A percentile compares a stretch with the other conserved stretches of the same genome.
Conservation (phyloP, 92 coral and sea anemone genomes). For the Porites rus region DNA sequence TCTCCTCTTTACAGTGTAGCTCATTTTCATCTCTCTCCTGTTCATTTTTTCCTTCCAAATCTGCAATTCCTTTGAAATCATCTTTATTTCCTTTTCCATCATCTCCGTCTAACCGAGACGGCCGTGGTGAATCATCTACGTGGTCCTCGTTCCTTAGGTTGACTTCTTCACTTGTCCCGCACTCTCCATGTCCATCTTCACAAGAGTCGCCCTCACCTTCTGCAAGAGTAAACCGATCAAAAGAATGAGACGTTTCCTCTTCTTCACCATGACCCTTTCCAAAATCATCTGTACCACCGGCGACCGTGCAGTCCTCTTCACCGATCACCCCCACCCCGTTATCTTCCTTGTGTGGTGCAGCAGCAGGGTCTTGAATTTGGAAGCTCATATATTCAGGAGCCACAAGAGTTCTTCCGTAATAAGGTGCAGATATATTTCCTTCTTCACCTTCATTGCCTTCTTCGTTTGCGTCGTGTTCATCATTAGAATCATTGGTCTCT, state of each 20-base stretch:
- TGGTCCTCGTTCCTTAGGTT: not conserved
- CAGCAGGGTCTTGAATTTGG: not conserved
- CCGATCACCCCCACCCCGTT: not conserved
- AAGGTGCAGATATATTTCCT: not conserved
- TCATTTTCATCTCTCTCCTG: not conserved
- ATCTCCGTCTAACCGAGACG: constrained; percentile 3
- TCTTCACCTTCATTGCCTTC: not conserved
- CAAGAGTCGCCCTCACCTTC: constrained; percentile 1
- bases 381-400: constrained; percentile 50
- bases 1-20: no score
- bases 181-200: not conserved
- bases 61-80: not conserved
- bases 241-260: not conserved
- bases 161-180: not conserved
- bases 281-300: not conserved
- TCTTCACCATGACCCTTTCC: constrained; percentile 3
- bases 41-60: not conserved
- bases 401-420: constrained; percentile 38
- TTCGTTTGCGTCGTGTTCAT: not conserved
- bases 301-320: not conserved
- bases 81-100: constrained; percentile 6
- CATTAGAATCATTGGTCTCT: not conserved
- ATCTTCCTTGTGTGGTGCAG: not conserved
- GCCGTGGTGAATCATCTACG: not conserved
- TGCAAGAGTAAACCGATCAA: not conserved